A percentile compares a stretch with the other conserved stretches of the same genome.
These are phyloP conservation scores for Therioaphis trifolii DNA, from an alignment of 2,888 invertebrate species.

Conservation along the genomic window DNA sequence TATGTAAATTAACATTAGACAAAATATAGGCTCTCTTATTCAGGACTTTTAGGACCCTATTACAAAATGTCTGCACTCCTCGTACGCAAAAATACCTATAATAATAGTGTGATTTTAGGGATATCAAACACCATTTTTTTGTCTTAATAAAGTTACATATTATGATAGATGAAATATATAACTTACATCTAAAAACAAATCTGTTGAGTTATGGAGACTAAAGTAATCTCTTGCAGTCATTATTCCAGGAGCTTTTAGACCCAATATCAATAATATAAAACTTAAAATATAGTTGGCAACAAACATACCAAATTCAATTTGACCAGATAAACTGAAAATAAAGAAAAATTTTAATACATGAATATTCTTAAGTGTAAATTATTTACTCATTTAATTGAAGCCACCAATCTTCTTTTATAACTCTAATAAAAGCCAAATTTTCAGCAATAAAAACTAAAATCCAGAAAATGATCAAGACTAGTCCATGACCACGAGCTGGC, in stretches of 20 bases:
- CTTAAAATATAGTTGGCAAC: slow-evolving; percentile 83
- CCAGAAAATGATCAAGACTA: slow-evolving; percentile 91
- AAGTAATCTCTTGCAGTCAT: slow-evolving; percentile 75
- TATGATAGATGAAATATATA: neutral
- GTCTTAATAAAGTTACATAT: too few relatives aligned
- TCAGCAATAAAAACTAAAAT: slow-evolving; percentile 86
- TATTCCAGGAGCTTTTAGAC: slow-evolving; percentile 88
- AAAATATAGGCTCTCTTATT: too few relatives aligned
- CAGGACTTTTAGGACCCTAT: too few relatives aligned
- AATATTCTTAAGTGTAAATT: too few relatives aligned
- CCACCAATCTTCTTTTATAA: slow-evolving; percentile 92
- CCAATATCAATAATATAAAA: slow-evolving; percentile 83
- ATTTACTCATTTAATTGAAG: slow-evolving; percentile 86
- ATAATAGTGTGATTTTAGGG: too few relatives aligned
- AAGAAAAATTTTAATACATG: slow-evolving; percentile 38
- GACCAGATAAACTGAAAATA: slow-evolving; percentile 78
- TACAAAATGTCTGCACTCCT: too few relatives aligned
- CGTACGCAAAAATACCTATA: too few relatives aligned
- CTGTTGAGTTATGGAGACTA: slow-evolving; percentile 71
- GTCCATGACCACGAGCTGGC: slow-evolving; percentile 89
- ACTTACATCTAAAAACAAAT: slow-evolving; percentile 61
- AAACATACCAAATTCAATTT: slow-evolving; percentile 88
- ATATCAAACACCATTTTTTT: too few relatives aligned
- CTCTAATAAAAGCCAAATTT: slow-evolving; percentile 87
- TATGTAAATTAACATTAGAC: too few relatives aligned